Evolutionary conservation across 2,797 vertebrate species (phyloP), one percentile per base, ranked within the genome.

Genomic region (Xiphophorus birchmanni): DNA sequence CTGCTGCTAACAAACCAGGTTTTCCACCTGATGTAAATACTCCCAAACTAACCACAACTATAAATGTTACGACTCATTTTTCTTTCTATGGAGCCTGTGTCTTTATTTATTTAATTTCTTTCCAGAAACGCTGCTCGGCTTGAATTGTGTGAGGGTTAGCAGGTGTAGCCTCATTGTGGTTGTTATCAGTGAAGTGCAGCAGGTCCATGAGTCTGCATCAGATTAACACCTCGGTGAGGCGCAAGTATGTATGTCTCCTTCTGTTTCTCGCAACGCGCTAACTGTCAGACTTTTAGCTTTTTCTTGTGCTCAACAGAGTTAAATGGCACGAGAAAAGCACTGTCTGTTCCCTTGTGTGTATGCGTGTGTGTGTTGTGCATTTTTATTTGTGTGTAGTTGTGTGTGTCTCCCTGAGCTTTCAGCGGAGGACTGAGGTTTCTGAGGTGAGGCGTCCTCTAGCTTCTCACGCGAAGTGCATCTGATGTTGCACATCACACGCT

Each of bases 91-190:
- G 74, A 79, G 54, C 48, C 26, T 13, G 23, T 13, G 82, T 72
- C 56, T 76, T 58, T 72, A 65, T 35, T 74, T 50, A 29, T 65
- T 54, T 48, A 52, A 23, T 45, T 42, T 29, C 26, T 35, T 81
- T 47, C 76, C 29, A 80, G 54, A 88, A 91, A 87, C 29, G 78
- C 79, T 74, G 77, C 69, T 83, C 67, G 88, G 77, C 84, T 77
- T 77, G 89, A 90, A 91, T 79, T 67, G 85, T 79, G 83, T 83
- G 85, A 82, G 75, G 82, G 90, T 80, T 75, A 93, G 87, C 95
- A 96, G 95, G 94, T 96, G 94, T 94, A 93, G 94, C 95, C 94
- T 95, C 90, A 93, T 93, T 95, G 95, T 93, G 93, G 95, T 94
- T 94, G 84, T 93, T 93, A 93, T 93, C 88, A 87, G 84, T 79